Conservation (phyloP, 2,888 invertebrate species). For the Adela reaumurella region DNA sequence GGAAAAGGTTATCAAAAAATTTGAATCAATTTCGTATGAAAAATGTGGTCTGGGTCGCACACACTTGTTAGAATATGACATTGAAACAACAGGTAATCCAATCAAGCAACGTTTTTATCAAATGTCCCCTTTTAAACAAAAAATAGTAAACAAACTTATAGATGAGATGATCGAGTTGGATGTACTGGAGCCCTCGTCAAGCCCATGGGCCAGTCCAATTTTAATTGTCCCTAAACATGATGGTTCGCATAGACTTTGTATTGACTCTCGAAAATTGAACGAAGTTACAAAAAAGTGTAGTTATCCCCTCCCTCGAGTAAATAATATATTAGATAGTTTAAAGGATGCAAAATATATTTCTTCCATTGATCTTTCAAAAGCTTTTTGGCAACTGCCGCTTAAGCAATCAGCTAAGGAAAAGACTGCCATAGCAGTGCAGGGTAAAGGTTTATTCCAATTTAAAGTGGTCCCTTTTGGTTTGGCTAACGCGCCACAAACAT, state of each 20-base stretch:
- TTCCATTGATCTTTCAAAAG: too few relatives aligned
- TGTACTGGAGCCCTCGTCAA: background rate
- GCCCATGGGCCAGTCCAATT: slow-evolving; percentile 2
- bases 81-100: background rate
- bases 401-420: too few relatives aligned
- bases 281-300: slow-evolving; percentile 1
- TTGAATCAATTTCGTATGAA: too few relatives aligned
- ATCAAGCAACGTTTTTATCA: background rate
- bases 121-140: background rate
- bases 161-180: slow-evolving; percentile 1
- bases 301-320: slow-evolving; percentile 2
- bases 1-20: too few relatives aligned
- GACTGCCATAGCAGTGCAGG: too few relatives aligned
- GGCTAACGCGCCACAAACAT: too few relatives aligned
- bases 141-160: background rate
- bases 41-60: too few relatives aligned
- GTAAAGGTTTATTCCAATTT: too few relatives aligned
- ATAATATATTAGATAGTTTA: slow-evolving; percentile 1
- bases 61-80: too few relatives aligned
- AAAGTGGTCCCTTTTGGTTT: too few relatives aligned
- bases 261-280: slow-evolving; percentile 1
- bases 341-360: too few relatives aligned
- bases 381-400: too few relatives aligned
- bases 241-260: background rate
- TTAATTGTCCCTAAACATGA: background rate